Conservation (phyloP, 2,113 vertebrate genomes). For the Ictalurus furcatus region DNA sequence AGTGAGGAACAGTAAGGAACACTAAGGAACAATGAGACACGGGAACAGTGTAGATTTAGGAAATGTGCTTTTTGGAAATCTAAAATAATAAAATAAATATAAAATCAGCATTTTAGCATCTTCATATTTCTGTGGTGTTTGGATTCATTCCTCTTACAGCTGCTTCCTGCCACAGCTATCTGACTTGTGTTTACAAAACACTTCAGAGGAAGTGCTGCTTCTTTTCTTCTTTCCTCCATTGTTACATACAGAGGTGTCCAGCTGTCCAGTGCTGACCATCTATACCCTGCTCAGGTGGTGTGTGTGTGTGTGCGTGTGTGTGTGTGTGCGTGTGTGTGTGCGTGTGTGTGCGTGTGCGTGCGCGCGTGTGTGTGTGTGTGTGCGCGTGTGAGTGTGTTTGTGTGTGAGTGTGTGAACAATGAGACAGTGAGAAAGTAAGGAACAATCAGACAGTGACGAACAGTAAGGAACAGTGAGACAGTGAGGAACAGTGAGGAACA, state of each 20-base stretch:
- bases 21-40: background rate
- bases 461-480: too few species aligned
- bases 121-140: background rate
- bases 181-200: slow-evolving; percentile 52
- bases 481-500: too few species aligned
- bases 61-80: background rate
- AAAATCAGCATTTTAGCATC: background rate
- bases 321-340: background rate
- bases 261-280: slow-evolving; percentile 29
- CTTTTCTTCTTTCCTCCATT: slow-evolving; percentile 11
- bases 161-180: slow-evolving; percentile 23
- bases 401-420: too few species aligned
- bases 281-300: slow-evolving; percentile 22
- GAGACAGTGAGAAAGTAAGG: too few species aligned
- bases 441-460: too few species aligned
- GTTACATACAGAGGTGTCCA: slow-evolving; percentile 32
- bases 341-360: background rate
- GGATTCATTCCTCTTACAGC: slow-evolving; percentile 13
- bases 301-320: background rate
- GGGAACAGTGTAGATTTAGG: background rate
- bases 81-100: background rate
- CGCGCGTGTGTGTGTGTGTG: background rate
- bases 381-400: too few species aligned
- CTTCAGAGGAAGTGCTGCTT: background rate
- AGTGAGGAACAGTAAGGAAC: background rate